Evolutionary conservation across 2,888 invertebrate species (phyloP).

Genomic region (Sericinus montela): DNA sequence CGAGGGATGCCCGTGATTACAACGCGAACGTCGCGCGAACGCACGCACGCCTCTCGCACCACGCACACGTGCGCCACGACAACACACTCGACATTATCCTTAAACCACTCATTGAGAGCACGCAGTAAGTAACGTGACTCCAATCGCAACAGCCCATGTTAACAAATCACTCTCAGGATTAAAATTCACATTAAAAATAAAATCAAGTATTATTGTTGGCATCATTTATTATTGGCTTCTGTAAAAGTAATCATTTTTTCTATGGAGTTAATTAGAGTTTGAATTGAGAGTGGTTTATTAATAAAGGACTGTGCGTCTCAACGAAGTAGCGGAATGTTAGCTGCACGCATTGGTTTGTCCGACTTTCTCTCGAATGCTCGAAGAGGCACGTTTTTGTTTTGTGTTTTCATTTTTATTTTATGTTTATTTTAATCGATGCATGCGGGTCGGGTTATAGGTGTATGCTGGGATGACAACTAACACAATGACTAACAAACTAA

Average conservation of each 20-base stretch:
- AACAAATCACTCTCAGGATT: slow-evolving; percentile 7
- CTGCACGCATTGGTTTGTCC: slow-evolving; percentile 68
- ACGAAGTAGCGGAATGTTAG: slow-evolving; percentile 69
- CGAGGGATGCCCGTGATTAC: slow-evolving; percentile 39
- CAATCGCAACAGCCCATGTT: slow-evolving; percentile 14
- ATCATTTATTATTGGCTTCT: not conserved
- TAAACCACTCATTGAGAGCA: slow-evolving; percentile 79
- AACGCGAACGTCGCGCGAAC: slow-evolving; percentile 70
- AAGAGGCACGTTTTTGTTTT: slow-evolving; percentile 31
- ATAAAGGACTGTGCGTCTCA: slow-evolving; percentile 51
- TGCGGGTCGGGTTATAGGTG: slow-evolving; percentile 40
- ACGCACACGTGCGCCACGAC: slow-evolving; percentile 59
- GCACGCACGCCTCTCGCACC: slow-evolving; percentile 55
- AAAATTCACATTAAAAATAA: not conserved
- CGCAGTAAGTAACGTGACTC: slow-evolving; percentile 72
- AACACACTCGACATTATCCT: slow-evolving; percentile 79
- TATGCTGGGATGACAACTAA: slow-evolving; percentile 42
- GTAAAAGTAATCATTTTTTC: not conserved
- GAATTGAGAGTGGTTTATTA: slow-evolving; percentile 15
- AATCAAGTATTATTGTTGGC: not conserved
- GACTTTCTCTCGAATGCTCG: slow-evolving; percentile 38
- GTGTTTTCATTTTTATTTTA: slow-evolving; percentile 22
- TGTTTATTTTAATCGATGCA: slow-evolving; percentile 46
- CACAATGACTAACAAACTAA: slow-evolving; percentile 33
- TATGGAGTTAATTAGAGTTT: no score